Conservation (phyloP, 2,797 vertebrate genomes). For the Alcedo atthis region DNA sequence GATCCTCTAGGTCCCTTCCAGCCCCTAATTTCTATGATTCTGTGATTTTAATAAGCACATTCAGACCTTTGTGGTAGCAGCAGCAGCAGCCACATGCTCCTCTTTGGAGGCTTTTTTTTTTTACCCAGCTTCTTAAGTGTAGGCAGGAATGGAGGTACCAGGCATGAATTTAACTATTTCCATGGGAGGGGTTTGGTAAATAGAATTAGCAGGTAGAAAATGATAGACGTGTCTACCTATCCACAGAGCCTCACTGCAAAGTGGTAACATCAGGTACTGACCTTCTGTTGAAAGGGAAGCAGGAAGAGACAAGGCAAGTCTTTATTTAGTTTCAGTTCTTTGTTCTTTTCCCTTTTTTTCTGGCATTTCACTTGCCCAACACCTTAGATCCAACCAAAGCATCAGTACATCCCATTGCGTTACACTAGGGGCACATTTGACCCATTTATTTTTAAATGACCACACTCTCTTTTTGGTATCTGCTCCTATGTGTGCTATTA, state of each 20-base stretch:
- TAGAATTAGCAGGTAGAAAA: not conserved
- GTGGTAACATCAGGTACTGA: not conserved
- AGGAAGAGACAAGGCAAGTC: not conserved
- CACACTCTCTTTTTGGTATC: not conserved
- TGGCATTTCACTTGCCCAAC: not conserved
- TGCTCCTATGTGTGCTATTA: not conserved
- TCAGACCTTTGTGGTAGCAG: not conserved
- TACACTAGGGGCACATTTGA: not conserved
- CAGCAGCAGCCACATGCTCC: not conserved
- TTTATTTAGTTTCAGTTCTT: not conserved
- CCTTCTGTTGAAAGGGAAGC: not conserved
- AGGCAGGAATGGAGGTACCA: not conserved
- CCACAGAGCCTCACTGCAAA: not conserved
- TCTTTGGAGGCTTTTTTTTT: not conserved
- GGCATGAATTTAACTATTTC: not conserved
- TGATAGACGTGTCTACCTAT: not conserved
- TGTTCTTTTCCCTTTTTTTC: not conserved
- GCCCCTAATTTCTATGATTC: no score
- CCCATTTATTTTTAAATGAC: conserved; percentile 23
- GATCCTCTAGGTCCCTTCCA: no score
- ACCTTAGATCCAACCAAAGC: conserved; percentile 8
- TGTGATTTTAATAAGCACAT: conserved; percentile 20
- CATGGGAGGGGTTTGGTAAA: not conserved
- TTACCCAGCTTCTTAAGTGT: not conserved
- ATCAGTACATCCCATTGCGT: not conserved